Base-by-base conservation (phyloP, 1,140 invertebrate genomes). In the Reticulitermes speratus region DNA sequence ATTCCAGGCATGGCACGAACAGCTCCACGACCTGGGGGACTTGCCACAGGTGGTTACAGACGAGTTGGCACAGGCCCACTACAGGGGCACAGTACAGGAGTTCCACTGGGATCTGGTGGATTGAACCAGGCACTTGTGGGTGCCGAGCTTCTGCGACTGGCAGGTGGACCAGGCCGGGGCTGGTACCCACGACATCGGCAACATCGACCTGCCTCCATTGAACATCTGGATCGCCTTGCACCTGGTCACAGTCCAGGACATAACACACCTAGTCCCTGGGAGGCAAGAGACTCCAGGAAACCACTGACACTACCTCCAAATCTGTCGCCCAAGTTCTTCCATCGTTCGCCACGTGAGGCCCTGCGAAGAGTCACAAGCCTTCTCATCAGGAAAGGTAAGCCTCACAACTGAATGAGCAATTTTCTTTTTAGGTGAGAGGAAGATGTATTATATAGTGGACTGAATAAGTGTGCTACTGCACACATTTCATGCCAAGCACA, bases 301-400 rank as follows among this genome's bases (percentile, higher is more conserved):
- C 96, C 96, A 2, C 91, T 96, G 55, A 97, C 96, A 30, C 91
- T 97, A 87, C 96, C 96, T 44, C 96, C 96, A 83, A 96, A 96
- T 92, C 92, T 97, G 88, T 96, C 96, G 86, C 94, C 94, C 88
- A 96, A 96, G 91, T 97, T 96, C 92, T 96, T 96, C 92, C 95
- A 96, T 89, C 96, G 96, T 92, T 96, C 95, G 87, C 96, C 96
- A 55, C 93, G 96, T 89, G 96, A 96, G 91, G 96, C 96, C 82
- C 92, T 97, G 87, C 93, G 96, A 89, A 94, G 96, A 91, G 96
- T 97, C 88, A 97, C 96, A 90, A 96, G 96, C 93, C 94, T 97
- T 91, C 93, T 97, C 90, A 97, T 97, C 91, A 93, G 95, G 85
- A 96, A 96, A 95, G 95, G 95, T 96, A 92, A 93, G 86, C 75